Evolutionary conservation across 2,113 vertebrate species (phyloP).

Genomic region (Callochromis pleurospilus): DNA sequence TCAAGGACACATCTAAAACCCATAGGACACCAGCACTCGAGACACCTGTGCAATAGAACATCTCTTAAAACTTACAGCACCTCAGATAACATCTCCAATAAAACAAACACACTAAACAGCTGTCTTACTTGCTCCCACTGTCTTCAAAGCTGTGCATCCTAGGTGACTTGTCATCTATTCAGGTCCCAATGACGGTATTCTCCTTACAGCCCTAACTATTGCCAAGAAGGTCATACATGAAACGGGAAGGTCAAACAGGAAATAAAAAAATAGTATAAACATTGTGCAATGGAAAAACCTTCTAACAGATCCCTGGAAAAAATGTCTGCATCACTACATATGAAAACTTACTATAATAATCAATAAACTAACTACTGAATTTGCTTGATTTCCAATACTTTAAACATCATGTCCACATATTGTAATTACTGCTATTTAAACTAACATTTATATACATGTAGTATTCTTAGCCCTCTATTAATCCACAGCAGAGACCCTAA

Average conservation of each 20-base stretch:
- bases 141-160: not conserved
- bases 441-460: not conserved
- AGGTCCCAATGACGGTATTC: not conserved
- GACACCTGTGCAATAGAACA: not conserved
- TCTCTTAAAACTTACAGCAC: not conserved
- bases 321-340: not conserved
- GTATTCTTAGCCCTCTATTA: not conserved
- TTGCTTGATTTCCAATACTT: not conserved
- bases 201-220: not conserved
- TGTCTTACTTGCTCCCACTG: not conserved
- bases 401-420: not conserved
- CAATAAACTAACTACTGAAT: not conserved
- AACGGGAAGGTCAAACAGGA: not conserved
- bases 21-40: fast-evolving
- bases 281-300: not conserved
- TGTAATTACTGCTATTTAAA: not conserved
- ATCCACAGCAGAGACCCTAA: not conserved
- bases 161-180: not conserved
- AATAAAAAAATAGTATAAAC: not conserved
- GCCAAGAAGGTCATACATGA: not conserved
- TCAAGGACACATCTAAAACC: not conserved
- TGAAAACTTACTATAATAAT: not conserved
- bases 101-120: not conserved
- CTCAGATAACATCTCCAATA: not conserved
- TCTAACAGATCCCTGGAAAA: not conserved